These are phyloP conservation scores for Patella vulgata DNA, from an alignment of 1,140 invertebrate genomes.

Conservation along the genomic window DNA sequence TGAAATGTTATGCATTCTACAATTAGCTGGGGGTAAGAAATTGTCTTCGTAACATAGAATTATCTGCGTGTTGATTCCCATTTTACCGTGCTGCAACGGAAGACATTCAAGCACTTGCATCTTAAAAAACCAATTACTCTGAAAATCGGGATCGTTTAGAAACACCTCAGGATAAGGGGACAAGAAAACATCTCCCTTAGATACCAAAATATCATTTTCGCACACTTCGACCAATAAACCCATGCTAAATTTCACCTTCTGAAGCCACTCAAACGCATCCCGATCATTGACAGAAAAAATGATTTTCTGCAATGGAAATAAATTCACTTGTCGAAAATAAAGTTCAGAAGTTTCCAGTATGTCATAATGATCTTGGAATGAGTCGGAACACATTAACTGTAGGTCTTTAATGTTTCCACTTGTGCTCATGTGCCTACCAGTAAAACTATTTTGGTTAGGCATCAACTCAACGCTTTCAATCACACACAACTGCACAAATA, in stretches of 20 bases:
- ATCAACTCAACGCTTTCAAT: too few relatives aligned
- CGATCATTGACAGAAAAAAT: conserved; percentile 57
- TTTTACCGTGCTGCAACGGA: conserved; percentile 47
- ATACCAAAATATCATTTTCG: conserved; percentile 42
- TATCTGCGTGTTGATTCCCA: conserved; percentile 49
- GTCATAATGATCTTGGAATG: conserved; percentile 49
- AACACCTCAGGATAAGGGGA: conserved; percentile 37
- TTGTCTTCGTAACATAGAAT: conserved; percentile 40
- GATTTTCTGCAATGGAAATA: conserved; percentile 47
- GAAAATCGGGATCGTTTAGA: conserved; percentile 34
- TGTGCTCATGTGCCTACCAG: background rate
- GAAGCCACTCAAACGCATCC: conserved; percentile 42
- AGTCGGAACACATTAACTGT: conserved; percentile 32
- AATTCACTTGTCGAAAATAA: conserved; percentile 32
- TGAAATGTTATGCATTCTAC: conserved; percentile 8
- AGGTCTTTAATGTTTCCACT: background rate
- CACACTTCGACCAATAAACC: conserved; percentile 44
- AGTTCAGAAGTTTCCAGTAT: conserved; percentile 30
- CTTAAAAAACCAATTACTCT: conserved; percentile 36
- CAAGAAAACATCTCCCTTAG: conserved; percentile 51
- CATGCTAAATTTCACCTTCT: conserved; percentile 41
- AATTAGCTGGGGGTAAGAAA: conserved; percentile 5
- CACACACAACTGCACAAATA: too few relatives aligned
- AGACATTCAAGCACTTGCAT: conserved; percentile 49
- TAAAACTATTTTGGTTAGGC: background rate